Conservation (phyloP, 1,140 invertebrate genomes). For the Meloidogyne exigua region DNA sequence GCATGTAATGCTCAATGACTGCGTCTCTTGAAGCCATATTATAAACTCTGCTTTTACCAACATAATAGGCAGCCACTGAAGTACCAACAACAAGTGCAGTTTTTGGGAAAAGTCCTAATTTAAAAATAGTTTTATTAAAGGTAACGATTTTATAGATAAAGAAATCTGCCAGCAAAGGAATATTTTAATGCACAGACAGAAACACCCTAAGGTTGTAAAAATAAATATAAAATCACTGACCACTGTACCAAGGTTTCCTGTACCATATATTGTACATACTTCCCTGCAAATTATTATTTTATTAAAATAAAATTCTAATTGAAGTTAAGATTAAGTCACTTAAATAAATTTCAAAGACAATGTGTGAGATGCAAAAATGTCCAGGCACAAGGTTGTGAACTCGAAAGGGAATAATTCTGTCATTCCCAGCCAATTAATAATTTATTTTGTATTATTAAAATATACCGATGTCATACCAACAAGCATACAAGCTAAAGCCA, state of each 20-base stretch:
- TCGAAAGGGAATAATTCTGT: background rate
- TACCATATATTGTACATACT: conserved; percentile 46
- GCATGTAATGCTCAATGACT: conserved; percentile 55
- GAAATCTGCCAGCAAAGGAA: conserved; percentile 35
- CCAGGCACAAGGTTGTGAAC: too few species aligned
- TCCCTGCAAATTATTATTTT: background rate
- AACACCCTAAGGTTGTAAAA: too few species aligned
- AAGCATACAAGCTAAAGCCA: conserved; percentile 31
- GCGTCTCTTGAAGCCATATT: conserved; percentile 40
- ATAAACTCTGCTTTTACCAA: background rate
- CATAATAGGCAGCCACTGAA: background rate
- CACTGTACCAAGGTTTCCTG: conserved; percentile 58
- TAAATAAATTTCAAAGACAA: too few species aligned
- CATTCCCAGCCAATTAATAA: background rate
- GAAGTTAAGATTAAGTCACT: too few species aligned
- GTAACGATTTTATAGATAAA: conserved; percentile 7
- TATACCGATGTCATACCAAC: conserved; percentile 21
- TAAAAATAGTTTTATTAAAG: too few species aligned
- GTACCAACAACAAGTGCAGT: background rate
- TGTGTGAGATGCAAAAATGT: too few species aligned
- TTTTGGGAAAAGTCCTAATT: background rate
- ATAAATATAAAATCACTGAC: conserved; percentile 42
- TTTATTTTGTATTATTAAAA: background rate
- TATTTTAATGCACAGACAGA: too few species aligned
- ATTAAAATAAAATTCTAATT: too few species aligned